Conservation (phyloP, 2,113 vertebrate species). For the Eulemur macaco region DNA sequence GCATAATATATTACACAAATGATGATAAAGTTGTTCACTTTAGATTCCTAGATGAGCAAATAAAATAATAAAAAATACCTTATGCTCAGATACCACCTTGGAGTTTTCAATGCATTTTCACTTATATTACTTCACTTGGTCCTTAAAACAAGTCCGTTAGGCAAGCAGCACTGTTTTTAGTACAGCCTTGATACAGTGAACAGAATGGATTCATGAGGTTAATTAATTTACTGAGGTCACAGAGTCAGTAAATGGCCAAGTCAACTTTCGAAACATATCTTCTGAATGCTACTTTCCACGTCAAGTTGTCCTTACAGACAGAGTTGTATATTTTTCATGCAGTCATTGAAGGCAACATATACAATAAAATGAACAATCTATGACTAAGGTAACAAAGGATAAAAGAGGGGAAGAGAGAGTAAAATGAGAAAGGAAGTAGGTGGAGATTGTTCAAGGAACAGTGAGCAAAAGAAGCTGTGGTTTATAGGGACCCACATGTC, state of each 20-base stretch:
- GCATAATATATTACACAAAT: neutral
- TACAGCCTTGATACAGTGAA: neutral
- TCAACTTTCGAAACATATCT: neutral
- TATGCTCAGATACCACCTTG: neutral
- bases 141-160: neutral
- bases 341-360: neutral
- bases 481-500: neutral
- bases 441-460: neutral
- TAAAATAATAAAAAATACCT: neutral
- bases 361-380: neutral
- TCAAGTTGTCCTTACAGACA: neutral
- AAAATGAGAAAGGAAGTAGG: neutral
- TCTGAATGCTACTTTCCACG: neutral
- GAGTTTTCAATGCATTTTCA: neutral
- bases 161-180: neutral
- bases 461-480: neutral
- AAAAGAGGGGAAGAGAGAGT: neutral
- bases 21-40: neutral
- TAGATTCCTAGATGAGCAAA: neutral
- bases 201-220: neutral
- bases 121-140: neutral
- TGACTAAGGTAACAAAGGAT: neutral
- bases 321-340: neutral
- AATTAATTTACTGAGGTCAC: neutral
- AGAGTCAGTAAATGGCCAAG: neutral